phyloP scores from a whole-genome alignment of 1,140 invertebrate species.

The Drosophila littoralis region DNA sequence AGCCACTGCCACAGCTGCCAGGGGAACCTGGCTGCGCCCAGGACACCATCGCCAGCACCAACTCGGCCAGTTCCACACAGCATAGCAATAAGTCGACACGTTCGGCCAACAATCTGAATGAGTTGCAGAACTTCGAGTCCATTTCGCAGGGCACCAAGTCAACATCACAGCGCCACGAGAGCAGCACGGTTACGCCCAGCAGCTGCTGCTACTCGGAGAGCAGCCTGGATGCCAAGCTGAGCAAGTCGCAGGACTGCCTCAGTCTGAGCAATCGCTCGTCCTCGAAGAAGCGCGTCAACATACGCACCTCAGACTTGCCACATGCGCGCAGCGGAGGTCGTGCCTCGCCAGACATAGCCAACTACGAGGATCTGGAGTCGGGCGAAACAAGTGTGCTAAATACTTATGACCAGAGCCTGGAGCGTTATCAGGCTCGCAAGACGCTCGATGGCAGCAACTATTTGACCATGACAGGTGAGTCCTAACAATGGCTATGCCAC shows the following conservation, averaged over 20 bases:
- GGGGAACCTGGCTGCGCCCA: constrained; percentile 58
- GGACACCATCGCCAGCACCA: constrained; percentile 69
- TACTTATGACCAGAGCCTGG: constrained; percentile 85
- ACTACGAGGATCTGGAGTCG: constrained; percentile 82
- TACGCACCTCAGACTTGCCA: constrained; percentile 84
- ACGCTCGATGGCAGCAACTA: constrained; percentile 85
- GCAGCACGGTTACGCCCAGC: constrained; percentile 80
- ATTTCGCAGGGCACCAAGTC: constrained; percentile 76
- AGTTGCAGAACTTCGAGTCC: constrained; percentile 80
- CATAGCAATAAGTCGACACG: constrained; percentile 73
- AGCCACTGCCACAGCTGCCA: constrained; percentile 78
- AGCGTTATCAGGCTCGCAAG: constrained; percentile 85
- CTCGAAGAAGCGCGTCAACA: constrained; percentile 87
- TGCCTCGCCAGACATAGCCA: constrained; percentile 72
- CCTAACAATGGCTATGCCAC: not conserved
- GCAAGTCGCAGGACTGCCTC: constrained; percentile 80
- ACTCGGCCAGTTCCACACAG: constrained; percentile 73
- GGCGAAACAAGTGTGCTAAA: constrained; percentile 85
- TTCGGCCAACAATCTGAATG: constrained; percentile 76
- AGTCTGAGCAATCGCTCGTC: constrained; percentile 86
- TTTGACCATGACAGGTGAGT: constrained; percentile 86
- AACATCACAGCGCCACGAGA: constrained; percentile 74
- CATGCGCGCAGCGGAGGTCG: constrained; percentile 61
- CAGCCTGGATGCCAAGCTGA: constrained; percentile 78
- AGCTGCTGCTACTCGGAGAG: constrained; percentile 84